Base-by-base conservation (phyloP, 1,140 invertebrate genomes). In the Scylla paramamosain region DNA sequence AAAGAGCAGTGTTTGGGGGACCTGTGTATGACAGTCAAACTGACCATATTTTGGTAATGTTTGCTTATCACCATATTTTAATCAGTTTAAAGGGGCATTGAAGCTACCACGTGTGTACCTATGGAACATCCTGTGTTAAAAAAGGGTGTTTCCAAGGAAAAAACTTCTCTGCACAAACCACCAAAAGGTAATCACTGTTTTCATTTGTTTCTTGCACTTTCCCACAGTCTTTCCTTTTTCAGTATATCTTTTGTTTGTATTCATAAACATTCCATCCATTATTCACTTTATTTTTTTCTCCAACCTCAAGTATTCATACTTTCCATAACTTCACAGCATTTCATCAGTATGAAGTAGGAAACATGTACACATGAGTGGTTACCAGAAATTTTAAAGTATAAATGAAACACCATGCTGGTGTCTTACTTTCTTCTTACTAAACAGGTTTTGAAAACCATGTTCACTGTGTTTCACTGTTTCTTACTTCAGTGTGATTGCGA, bases 71-170 rank as follows among this genome's bases (percentile, higher is more conserved):
- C n/a, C 6, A 77, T n/a, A n/a, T 77, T 77, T n/a, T 77, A 77
- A 77, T 77, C 67, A 77, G 67, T 77, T 77, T 20, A 77, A 77
- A 77, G 20, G 25, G 67, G 67, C 67, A 77, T 77, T n/a, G 16
- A 77, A 77, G 67, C 67, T 77, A n/a, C 67, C 67, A 77, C 67
- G 67, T 77, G 67, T n/a, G 20, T 77, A n/a, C 67, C 67, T 77
- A 77, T 77, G 67, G 67, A n/a, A n/a, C 67, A 77, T 77, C 67
- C n/a, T 77, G 67, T 77, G 20, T n/a, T 77, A n/a, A 77, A 77
- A 77, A 25, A n/a, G 8, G 25, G 25, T 59, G 67, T n/a, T 77
- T 77, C 67, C 67, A 77, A n/a, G 67, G 52, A 59, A 77, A 7
- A 77, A 77, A 77, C 67, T n/a, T 77, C 67, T 77, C 67, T 77